Evolutionary conservation across 1,140 invertebrate genomes (phyloP).

Genomic region (Heliconius congener): DNA sequence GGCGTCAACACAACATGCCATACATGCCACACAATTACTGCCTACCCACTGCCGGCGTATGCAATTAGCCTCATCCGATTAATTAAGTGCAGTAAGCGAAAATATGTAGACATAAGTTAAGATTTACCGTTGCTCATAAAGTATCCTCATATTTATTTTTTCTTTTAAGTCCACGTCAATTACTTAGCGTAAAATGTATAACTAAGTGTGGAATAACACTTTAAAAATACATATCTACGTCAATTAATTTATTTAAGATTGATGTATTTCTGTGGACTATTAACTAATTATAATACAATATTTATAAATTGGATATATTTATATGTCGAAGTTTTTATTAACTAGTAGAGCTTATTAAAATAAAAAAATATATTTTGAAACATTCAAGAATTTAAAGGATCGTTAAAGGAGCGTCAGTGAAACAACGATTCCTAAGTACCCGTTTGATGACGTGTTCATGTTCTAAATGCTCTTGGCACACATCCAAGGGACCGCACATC

Average conservation of each 20-base stretch:
- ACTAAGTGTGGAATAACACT: too few relatives aligned
- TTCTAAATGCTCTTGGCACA: conserved; percentile 50
- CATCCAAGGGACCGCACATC: conserved; percentile 52
- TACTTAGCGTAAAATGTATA: too few relatives aligned
- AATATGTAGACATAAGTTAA: background rate
- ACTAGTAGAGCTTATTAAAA: background rate
- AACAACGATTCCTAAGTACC: conserved; percentile 40
- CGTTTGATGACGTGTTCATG: conserved; percentile 44
- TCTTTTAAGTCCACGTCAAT: background rate
- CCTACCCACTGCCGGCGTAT: background rate
- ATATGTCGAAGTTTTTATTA: too few relatives aligned
- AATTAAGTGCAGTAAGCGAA: conserved; percentile 1
- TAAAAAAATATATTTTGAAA: background rate
- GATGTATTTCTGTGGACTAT: too few relatives aligned
- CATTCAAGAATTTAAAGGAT: conserved; percentile 26
- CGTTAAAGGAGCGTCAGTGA: conserved; percentile 21
- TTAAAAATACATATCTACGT: background rate
- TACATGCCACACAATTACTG: background rate
- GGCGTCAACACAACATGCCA: conserved; percentile 1
- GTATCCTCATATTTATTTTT: background rate
- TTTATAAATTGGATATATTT: too few relatives aligned
- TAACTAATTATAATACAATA: too few relatives aligned
- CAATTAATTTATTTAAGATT: background rate
- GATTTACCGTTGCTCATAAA: conserved; percentile 2
- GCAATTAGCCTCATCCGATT: conserved; percentile 12